Evolutionary conservation across 2,888 invertebrate genomes (phyloP), one percentile per base, ranked within the genome.

Genomic region (Disparrhopalites patrizii): DNA sequence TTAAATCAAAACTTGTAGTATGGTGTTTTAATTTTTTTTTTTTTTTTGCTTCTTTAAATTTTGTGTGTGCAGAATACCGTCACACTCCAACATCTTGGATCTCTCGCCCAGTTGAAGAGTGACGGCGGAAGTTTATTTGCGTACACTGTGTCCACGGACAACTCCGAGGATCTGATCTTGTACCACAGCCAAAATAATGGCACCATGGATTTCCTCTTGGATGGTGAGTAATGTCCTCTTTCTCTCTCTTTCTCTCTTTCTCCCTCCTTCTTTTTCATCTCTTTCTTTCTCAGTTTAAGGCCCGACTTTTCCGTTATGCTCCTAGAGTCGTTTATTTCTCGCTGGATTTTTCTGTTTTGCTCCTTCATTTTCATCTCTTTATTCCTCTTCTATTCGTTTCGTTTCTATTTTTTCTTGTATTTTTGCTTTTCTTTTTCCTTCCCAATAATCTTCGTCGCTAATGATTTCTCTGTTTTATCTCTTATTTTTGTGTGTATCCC

Each of bases 131-230:
- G 63, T 60, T 54, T 67, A 31, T 65, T 68, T 65, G 56, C 68
- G 40, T 69, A 69, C 63, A 58, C 66, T 38, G 56, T 67, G 55
- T 67, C 68, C 28, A 67, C 66, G 43, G 70, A 72, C 55, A 67
- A 62, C 66, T 63, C 66, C 13, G 66, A 71, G 54, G 68, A 72
- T 64, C 68, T 70, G 65, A 70, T 69, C 64, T 67, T 72, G 61
- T 72, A 69, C 57, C 65, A 68, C 25, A 68, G 61, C 36, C 67
- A 67, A 57, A 54, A 64, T 18, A 67, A 70, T 70, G 67, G 58
- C 36, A 65, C 66, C 30, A 72, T 72, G 72, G 72, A 72, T 52
- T 70, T 70, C 58, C 63, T 71, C 20, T 61, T 70, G 15, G 72
- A 72, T 33, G 72, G 70, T 69, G 43, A 67, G 57, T 55, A 18